Evolutionary conservation across 2,888 invertebrate genomes (phyloP), one percentile per base, ranked within the genome.

Genomic region (Eupithecia insigniata): DNA sequence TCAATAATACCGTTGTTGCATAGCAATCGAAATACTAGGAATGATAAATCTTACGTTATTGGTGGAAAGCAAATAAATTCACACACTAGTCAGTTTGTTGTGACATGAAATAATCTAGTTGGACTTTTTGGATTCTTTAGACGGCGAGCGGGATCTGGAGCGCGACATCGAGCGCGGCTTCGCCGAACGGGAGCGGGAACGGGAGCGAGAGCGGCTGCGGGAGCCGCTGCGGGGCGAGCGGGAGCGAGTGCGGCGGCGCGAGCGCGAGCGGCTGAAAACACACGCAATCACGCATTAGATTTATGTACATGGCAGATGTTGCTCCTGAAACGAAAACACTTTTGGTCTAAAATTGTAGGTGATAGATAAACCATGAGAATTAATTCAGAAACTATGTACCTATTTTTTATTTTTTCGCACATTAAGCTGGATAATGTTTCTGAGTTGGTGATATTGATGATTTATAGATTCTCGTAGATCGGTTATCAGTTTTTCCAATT

Each of bases 161-260:
- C 94, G 90, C 60, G 94, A 93, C 88, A 92, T 89, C 30, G 95
- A 94, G 72, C 94, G 89, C 71, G 90, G 92, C 85, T 92, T 93
- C 77, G 73, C 73, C 16, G 94, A 94, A 79, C 94, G 93, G n/a
- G 94, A 93, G 78, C 93, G 92, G n/a, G 94, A 93, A 75, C 94
- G 92, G 7, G 94, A 94, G 55, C 95, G 94, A 1, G 95, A 94
- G 75, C 93, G 93, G 22, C 94, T 93, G 75, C 94, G 92, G 12
- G 94, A 94, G 51, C 95, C 94, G 1, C 95, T 94, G 75, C 93
- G 93, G 75, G 94, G 84, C 78, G 95, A 91, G 80, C 95, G 95
- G 26, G 96, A 96, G 71, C 96, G 95, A 73, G 96, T 96, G 81
- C 96, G 95, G 64, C 94, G 92, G 70, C 93, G 92, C 32, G 96